These are phyloP conservation scores for Rhodophaea formosa DNA, from an alignment of 2,888 invertebrate genomes.

Conservation along the genomic window DNA sequence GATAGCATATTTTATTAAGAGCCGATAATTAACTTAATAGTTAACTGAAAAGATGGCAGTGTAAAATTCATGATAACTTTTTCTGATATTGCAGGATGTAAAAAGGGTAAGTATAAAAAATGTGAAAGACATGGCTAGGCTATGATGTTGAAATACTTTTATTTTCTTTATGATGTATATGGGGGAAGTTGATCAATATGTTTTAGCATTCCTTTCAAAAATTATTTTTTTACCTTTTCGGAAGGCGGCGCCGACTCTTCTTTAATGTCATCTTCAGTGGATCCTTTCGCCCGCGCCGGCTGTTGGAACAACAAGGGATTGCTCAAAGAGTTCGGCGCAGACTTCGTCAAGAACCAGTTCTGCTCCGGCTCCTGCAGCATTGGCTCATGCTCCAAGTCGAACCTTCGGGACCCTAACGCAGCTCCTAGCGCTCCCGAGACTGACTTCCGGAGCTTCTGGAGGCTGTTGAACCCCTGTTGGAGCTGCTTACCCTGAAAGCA, in stretches of 20 bases:
- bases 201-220: too few relatives aligned
- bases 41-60: too few relatives aligned
- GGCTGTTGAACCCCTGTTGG: conserved; percentile 82
- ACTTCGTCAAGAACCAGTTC: conserved; percentile 92
- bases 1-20: too few relatives aligned
- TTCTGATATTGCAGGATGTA: too few relatives aligned
- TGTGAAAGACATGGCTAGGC: too few relatives aligned
- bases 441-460: conserved; percentile 86
- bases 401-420: conserved; percentile 73
- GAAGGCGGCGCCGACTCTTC: conserved; percentile 55
- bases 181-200: too few relatives aligned
- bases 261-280: conserved; percentile 60
- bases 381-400: conserved; percentile 75
- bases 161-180: too few relatives aligned
- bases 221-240: conserved; percentile 60
- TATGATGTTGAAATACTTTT: too few relatives aligned
- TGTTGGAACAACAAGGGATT: conserved; percentile 74
- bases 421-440: conserved; percentile 83
- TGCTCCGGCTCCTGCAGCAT: conserved; percentile 74
- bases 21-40: too few relatives aligned
- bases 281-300: conserved; percentile 50
- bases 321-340: conserved; percentile 89
- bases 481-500: conserved; percentile 78
- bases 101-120: too few relatives aligned
- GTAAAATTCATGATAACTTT: too few relatives aligned